Percentiles rank a stretch among this genome's conserved stretches.
These are phyloP conservation scores for Neomonachus schauinslandi DNA, from an alignment of 2,113 vertebrate genomes.

Conservation along the genomic window DNA sequence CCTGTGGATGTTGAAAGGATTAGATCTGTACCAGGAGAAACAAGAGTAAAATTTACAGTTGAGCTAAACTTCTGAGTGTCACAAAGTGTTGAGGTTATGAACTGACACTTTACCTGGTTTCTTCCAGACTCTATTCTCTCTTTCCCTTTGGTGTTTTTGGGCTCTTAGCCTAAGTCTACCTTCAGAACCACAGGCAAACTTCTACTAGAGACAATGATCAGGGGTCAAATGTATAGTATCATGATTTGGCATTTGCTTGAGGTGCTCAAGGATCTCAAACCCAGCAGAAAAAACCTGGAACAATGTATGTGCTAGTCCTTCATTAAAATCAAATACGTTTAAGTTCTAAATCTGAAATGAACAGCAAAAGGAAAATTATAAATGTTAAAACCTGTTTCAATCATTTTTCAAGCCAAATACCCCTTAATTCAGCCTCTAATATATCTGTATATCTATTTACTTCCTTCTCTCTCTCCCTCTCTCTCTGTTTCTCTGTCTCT, in stretches of 20 bases:
- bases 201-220: not conserved
- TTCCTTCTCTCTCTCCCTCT: not conserved
- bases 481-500: not conserved
- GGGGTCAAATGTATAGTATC: not conserved
- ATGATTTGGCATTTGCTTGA: slow-evolving; percentile 29
- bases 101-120: not conserved
- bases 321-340: not conserved
- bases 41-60: not conserved
- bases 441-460: not conserved
- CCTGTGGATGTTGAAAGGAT: not conserved
- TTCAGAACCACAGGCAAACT: not conserved
- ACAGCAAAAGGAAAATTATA: not conserved
- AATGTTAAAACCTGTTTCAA: slow-evolving; percentile 25
- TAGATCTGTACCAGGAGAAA: not conserved
- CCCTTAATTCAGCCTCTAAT: not conserved
- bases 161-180: not conserved
- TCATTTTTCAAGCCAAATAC: slow-evolving; percentile 30
- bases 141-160: not conserved
- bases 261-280: not conserved
- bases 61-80: not conserved
- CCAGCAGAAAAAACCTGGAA: not conserved
- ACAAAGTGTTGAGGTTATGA: not conserved
- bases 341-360: slow-evolving; percentile 30
- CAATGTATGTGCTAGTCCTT: not conserved
- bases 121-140: not conserved